phyloP scores from a whole-genome alignment of 2,113 vertebrate species.

The Arenaria interpres region DNA sequence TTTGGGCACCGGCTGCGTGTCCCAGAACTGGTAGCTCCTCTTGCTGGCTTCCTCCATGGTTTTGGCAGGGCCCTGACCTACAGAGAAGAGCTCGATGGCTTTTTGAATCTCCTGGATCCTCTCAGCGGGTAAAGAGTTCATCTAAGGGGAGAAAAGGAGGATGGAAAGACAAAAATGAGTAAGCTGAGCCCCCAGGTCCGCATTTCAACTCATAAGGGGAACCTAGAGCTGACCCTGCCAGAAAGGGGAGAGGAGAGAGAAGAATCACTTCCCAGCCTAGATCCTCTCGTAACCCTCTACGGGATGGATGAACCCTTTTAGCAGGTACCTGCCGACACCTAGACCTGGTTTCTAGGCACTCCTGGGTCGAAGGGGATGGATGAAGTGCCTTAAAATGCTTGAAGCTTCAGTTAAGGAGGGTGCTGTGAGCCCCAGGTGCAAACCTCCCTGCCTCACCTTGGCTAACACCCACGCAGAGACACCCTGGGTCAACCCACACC shows the following conservation, averaged over 20 bases:
- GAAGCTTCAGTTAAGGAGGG: background rate
- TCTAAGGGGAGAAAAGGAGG: conserved; percentile 71
- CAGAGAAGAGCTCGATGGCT: conserved; percentile 96
- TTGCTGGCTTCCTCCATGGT: conserved; percentile 98
- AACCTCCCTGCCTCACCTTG: background rate
- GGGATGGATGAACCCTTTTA: background rate
- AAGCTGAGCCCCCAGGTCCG: background rate
- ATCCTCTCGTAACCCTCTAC: background rate
- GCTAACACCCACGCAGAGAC: background rate
- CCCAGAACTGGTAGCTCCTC: conserved; percentile 99
- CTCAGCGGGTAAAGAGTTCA: conserved; percentile 94
- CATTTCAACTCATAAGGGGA: background rate
- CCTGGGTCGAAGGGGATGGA: background rate
- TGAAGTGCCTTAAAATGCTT: background rate
- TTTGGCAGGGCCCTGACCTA: conserved; percentile 96
- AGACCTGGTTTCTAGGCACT: background rate
- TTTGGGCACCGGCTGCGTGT: conserved; percentile 97
- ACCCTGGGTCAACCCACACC: background rate
- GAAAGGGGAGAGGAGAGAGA: background rate
- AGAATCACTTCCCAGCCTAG: background rate
- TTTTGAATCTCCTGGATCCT: conserved; percentile 99
- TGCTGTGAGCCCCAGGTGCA: background rate
- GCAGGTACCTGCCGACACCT: background rate
- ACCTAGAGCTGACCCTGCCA: background rate
- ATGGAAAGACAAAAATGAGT: conserved; percentile 1